These are phyloP conservation scores for Trinorchestia longiramus DNA, from an alignment of 1,140 invertebrate species.

Conservation along the genomic window DNA sequence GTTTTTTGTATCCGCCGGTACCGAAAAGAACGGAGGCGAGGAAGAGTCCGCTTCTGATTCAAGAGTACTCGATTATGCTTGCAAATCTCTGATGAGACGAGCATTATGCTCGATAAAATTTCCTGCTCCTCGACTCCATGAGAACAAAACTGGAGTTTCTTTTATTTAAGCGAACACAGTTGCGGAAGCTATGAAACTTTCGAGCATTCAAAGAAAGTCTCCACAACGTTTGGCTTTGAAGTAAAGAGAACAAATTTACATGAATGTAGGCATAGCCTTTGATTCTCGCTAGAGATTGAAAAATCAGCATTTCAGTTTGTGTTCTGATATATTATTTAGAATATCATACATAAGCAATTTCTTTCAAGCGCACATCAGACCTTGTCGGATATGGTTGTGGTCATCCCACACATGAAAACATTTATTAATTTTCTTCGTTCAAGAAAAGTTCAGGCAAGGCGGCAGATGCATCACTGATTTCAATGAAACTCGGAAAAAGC, in stretches of 20 bases:
- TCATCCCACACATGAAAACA: background rate
- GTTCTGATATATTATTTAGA: background rate
- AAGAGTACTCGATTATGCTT: slow-evolving; percentile 45
- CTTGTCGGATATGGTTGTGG: background rate
- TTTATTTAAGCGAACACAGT: slow-evolving; percentile 16
- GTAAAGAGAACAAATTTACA: background rate
- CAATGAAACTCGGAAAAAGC: background rate
- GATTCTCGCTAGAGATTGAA: background rate
- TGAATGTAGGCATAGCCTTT: background rate
- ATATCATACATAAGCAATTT: background rate
- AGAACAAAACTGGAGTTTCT: slow-evolving; percentile 24
- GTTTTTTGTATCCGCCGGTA: background rate
- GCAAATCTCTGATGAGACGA: slow-evolving; percentile 55
- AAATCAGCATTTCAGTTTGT: background rate
- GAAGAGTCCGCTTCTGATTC: slow-evolving; percentile 21
- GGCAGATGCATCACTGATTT: background rate
- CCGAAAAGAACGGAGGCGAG: background rate
- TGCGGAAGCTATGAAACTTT: background rate
- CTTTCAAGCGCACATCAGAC: background rate
- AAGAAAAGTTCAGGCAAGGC: background rate
- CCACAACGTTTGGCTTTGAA: slow-evolving; percentile 1
- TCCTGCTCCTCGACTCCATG: slow-evolving; percentile 11
- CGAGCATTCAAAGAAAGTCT: background rate
- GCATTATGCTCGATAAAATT: slow-evolving; percentile 53
- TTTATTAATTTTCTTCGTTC: background rate